phyloP scores from a whole-genome alignment of 2,797 vertebrate species.

The Alcedo atthis region DNA sequence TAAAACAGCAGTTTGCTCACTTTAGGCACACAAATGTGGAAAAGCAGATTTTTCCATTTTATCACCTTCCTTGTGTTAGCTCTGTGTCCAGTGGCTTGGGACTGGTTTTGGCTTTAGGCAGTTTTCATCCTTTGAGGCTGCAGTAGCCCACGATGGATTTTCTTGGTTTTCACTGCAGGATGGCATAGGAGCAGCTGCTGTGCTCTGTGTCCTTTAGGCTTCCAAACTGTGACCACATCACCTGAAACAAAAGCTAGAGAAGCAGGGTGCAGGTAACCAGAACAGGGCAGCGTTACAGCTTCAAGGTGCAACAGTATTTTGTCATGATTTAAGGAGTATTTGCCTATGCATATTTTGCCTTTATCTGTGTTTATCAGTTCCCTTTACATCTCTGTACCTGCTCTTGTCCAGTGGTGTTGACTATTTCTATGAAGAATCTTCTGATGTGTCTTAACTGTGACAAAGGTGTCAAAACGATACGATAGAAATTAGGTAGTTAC shows the following conservation, averaged over 20 bases:
- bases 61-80: neutral
- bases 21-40: neutral
- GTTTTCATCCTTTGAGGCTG: neutral
- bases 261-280: neutral
- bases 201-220: neutral
- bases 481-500: conserved; percentile 32
- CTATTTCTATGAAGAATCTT: conserved; percentile 50
- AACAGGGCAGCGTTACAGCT: neutral
- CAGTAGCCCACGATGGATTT: neutral
- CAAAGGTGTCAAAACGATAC: conserved; percentile 52
- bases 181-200: neutral
- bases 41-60: neutral
- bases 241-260: neutral
- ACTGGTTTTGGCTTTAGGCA: neutral
- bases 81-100: neutral
- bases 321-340: conserved; percentile 17
- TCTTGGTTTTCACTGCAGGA: neutral
- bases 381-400: conserved; percentile 14
- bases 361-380: conserved; percentile 24
- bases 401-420: conserved; percentile 30
- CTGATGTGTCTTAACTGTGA: conserved; percentile 59
- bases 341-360: conserved; percentile 56
- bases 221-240: neutral
- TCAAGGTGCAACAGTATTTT: conserved; percentile 9
- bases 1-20: neutral